Conservation (phyloP, 1,140 invertebrate genomes). For the Goniozus legneri region DNA sequence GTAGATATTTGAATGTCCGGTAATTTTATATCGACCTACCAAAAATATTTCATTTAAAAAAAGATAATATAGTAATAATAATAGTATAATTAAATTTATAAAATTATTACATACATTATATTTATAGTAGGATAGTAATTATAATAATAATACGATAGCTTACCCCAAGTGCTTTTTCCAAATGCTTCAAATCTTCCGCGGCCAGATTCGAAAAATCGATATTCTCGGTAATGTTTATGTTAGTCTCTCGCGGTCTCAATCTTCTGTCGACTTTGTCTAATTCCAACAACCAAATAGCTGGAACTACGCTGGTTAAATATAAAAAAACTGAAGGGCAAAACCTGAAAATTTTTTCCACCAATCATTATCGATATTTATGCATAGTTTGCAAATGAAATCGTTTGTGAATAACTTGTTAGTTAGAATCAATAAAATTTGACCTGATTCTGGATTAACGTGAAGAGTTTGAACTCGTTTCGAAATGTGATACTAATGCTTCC, state of each 20-base stretch:
- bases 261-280: conserved; percentile 74
- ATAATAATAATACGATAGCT: conserved; percentile 9
- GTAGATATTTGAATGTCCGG: conserved; percentile 66
- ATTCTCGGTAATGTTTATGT: conserved; percentile 52
- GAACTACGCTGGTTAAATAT: conserved; percentile 76
- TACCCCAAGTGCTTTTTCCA: conserved; percentile 60
- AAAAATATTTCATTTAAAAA: not conserved
- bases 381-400: conserved; percentile 18
- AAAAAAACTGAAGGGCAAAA: conserved; percentile 85
- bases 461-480: not conserved
- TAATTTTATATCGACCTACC: conserved; percentile 56
- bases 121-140: too few species aligned
- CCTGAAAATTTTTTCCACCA: too few species aligned
- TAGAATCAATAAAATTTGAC: conserved; percentile 30
- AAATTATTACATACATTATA: conserved; percentile 34
- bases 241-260: conserved; percentile 54
- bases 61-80: not conserved
- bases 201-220: conserved; percentile 51
- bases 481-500: conserved; percentile 38
- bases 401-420: conserved; percentile 14
- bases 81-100: conserved; percentile 28
- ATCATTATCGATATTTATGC: conserved; percentile 7
- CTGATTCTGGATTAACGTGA: conserved; percentile 12
- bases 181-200: conserved; percentile 54
- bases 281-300: conserved; percentile 81